Evolutionary conservation across 2,888 invertebrate genomes (phyloP).

Genomic region (Troilus luridus): DNA sequence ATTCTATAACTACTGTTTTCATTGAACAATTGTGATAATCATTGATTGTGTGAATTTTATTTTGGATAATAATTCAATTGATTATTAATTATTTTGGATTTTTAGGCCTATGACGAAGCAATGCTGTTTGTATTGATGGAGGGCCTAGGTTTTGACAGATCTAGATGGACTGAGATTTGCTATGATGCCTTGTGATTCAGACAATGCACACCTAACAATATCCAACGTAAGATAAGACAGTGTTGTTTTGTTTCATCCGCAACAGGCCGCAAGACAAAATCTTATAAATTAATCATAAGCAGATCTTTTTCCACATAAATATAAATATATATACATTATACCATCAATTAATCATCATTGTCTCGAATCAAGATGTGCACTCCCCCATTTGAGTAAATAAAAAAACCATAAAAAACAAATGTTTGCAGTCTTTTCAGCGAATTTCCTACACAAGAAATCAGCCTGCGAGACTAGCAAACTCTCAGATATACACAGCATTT

Average conservation of each 20-base stretch:
- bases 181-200: conserved; percentile 59
- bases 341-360: conserved; percentile 49
- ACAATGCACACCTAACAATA: conserved; percentile 57
- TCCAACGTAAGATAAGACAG: conserved; percentile 54
- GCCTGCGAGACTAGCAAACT: neutral
- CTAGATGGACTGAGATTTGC: conserved; percentile 58
- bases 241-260: conserved; percentile 52
- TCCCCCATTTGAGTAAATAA: conserved; percentile 23
- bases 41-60: neutral
- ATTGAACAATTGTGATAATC: neutral
- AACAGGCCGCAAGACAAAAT: conserved; percentile 35
- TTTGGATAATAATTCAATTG: neutral
- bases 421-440: conserved; percentile 31
- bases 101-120: conserved; percentile 58
- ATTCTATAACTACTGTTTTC: neutral
- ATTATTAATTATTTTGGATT: neutral
- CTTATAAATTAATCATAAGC: conserved; percentile 21
- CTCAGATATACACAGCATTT: conserved; percentile 51
- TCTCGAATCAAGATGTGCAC: conserved; percentile 54
- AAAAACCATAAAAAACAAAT: conserved; percentile 25
- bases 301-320: conserved; percentile 45
- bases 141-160: conserved; percentile 58
- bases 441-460: neutral
- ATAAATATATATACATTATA: neutral
- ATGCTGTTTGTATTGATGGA: conserved; percentile 52